phyloP scores from a whole-genome alignment of 2,888 invertebrate species.

The Nezara viridula region DNA sequence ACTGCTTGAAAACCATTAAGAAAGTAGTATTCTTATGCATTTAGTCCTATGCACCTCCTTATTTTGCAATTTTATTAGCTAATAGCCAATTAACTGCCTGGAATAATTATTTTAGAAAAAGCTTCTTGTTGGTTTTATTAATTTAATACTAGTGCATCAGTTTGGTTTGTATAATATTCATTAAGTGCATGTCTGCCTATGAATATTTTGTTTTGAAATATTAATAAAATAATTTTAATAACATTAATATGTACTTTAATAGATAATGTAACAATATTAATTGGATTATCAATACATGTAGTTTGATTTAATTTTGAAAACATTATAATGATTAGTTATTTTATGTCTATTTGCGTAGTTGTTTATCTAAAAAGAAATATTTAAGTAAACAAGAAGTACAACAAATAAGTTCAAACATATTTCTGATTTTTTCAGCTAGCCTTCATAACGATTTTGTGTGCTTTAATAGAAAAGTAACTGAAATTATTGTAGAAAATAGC shows the following conservation, averaged over 20 bases:
- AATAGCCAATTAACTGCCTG: slow-evolving; percentile 12
- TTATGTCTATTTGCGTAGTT: neutral
- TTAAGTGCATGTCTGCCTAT: slow-evolving; percentile 35
- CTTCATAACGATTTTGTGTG: neutral
- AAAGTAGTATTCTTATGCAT: slow-evolving; percentile 12
- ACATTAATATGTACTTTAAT: neutral
- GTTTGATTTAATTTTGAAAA: neutral
- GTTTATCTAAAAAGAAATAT: neutral
- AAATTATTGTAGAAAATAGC: neutral
- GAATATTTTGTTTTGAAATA: neutral
- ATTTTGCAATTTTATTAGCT: neutral
- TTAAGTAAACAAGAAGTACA: neutral
- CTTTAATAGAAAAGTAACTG: neutral
- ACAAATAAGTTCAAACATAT: neutral
- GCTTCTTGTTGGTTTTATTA: slow-evolving; percentile 1
- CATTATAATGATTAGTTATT: neutral
- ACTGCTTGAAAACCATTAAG: neutral
- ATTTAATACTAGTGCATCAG: neutral
- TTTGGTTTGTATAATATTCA: neutral
- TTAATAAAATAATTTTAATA: neutral
- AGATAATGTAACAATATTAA: neutral
- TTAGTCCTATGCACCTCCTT: neutral
- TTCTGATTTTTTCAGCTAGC: neutral
- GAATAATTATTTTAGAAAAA: neutral
- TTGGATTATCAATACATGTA: neutral